Percentiles rank a stretch among this genome's conserved stretches.
These are phyloP conservation scores for Altica lythri DNA, from an alignment of 2,888 invertebrate genomes.

Conservation along the genomic window DNA sequence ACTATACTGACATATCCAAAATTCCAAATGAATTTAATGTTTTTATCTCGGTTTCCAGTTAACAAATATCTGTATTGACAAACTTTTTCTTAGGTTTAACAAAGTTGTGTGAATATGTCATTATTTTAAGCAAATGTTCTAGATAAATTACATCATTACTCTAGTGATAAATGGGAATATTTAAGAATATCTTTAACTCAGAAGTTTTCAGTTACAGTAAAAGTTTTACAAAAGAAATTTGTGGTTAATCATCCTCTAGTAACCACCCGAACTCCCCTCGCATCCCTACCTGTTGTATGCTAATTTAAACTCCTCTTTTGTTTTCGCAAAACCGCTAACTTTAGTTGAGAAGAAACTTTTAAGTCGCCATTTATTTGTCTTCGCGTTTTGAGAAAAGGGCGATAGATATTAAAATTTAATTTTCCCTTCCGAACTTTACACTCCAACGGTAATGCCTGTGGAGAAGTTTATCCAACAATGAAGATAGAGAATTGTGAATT, in stretches of 20 bases:
- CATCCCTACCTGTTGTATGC: slow-evolving; percentile 48
- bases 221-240: slow-evolving; percentile 23
- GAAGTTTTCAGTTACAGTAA: slow-evolving; percentile 16
- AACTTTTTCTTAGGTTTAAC: too few species aligned
- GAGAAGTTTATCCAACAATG: slow-evolving; percentile 24
- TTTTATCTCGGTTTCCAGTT: too few species aligned
- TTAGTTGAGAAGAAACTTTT: slow-evolving; percentile 42
- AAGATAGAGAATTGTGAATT: slow-evolving; percentile 30
- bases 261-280: slow-evolving; percentile 2
- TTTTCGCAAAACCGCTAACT: slow-evolving; percentile 45
- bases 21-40: too few species aligned
- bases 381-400: slow-evolving; percentile 37
- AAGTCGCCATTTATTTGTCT: slow-evolving; percentile 46
- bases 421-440: slow-evolving; percentile 41
- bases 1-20: too few species aligned
- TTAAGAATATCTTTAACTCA: slow-evolving; percentile 10
- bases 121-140: too few species aligned
- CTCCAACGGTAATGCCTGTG: slow-evolving; percentile 32
- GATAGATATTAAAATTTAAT: slow-evolving; percentile 51
- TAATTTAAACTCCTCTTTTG: slow-evolving; percentile 50
- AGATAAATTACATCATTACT: too few species aligned
- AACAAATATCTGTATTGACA: too few species aligned
- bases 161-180: too few species aligned
- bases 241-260: slow-evolving; percentile 20
- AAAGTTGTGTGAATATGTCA: too few species aligned